Percentiles rank a stretch among this genome's conserved stretches.
Evolutionary conservation across 2,888 invertebrate genomes (phyloP).

Genomic region (Cataglyphis cursor): DNA sequence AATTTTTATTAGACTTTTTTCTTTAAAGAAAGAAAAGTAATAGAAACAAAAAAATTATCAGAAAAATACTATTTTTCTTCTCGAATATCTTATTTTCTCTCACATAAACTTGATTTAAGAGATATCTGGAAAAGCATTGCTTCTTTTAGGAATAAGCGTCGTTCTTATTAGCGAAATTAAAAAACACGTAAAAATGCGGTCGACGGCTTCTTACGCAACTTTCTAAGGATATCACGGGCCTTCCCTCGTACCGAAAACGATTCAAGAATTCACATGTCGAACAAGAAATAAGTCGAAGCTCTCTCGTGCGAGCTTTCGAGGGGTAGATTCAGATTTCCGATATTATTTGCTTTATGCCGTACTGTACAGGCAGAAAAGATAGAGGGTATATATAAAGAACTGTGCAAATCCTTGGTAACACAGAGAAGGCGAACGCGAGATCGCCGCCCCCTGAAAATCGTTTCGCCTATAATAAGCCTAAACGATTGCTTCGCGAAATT

Average conservation of each 20-base stretch:
- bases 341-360: constrained; percentile 75
- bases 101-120: background rate
- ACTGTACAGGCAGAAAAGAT: constrained; percentile 16
- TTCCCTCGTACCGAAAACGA: background rate
- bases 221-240: constrained; percentile 4
- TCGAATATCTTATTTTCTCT: background rate
- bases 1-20: background rate
- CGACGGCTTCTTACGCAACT: constrained; percentile 34
- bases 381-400: constrained; percentile 54
- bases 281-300: constrained; percentile 45
- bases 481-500: constrained; percentile 74
- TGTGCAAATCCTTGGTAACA: constrained; percentile 41
- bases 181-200: constrained; percentile 41
- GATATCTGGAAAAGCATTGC: background rate
- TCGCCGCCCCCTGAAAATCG: constrained; percentile 61
- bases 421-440: constrained; percentile 17
- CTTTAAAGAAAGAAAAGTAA: background rate
- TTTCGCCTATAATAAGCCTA: constrained; percentile 71
- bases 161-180: constrained; percentile 40
- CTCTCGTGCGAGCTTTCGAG: constrained; percentile 50
- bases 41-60: background rate
- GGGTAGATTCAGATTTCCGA: constrained; percentile 76
- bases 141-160: background rate
- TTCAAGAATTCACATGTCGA: constrained; percentile 5
- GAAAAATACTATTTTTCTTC: background rate